These are phyloP conservation scores for Myopa tessellatipennis DNA, from an alignment of 2,888 invertebrate species.

Conservation along the genomic window DNA sequence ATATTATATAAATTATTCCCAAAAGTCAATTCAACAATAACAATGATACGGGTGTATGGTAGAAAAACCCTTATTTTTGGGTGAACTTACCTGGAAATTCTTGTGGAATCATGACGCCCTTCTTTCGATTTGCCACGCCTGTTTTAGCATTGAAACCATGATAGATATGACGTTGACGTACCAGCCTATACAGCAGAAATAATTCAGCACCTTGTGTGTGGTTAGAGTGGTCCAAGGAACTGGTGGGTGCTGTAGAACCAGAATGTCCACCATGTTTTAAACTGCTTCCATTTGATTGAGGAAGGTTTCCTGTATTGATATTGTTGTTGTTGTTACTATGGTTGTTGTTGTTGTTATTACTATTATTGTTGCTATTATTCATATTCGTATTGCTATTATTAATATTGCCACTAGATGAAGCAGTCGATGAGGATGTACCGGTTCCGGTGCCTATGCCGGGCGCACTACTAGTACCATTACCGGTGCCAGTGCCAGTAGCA, in stretches of 20 bases:
- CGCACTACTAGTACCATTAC: conserved; percentile 7
- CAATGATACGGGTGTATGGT: too few species aligned
- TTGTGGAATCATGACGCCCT: conserved; percentile 67
- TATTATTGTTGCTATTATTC: conserved; percentile 32
- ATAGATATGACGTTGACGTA: conserved; percentile 65
- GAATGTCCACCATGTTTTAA: conserved; percentile 39
- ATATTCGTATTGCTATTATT: conserved; percentile 44
- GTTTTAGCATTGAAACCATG: conserved; percentile 67
- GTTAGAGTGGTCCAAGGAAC: neutral
- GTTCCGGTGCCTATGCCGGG: conserved; percentile 39
- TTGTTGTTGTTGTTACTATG: conserved; percentile 33
- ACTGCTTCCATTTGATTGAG: conserved; percentile 13
- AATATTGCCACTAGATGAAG: conserved; percentile 45
- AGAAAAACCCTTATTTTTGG: too few species aligned
- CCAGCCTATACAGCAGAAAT: conserved; percentile 64
- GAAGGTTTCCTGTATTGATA: neutral
- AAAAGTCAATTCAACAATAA: too few species aligned
- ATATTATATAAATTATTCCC: too few species aligned
- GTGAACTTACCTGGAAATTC: conserved; percentile 66
- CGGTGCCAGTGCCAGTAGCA: conserved; percentile 40
- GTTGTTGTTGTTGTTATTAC: conserved; percentile 40
- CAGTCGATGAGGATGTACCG: conserved; percentile 46
- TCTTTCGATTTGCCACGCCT: conserved; percentile 63
- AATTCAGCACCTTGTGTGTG: conserved; percentile 57
- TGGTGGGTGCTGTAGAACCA: conserved; percentile 29